phyloP scores from a whole-genome alignment of 1,140 invertebrate genomes.

The Cydia strobilella region DNA sequence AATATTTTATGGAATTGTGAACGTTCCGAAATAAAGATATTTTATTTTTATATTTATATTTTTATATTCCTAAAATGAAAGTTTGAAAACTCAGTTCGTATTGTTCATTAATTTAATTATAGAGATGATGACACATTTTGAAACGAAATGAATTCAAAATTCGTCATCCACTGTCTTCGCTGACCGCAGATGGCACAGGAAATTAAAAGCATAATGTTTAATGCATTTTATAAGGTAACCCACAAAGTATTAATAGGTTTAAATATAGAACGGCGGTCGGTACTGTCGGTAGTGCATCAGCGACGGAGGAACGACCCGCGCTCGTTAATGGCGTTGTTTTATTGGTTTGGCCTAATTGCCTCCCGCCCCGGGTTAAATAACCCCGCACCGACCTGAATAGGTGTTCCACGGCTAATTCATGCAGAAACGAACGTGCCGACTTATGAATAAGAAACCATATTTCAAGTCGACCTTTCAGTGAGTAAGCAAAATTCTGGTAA shows the following conservation, averaged over 20 bases:
- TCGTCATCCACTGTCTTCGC: background rate
- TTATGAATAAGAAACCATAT: constrained; percentile 30
- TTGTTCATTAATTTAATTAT: background rate
- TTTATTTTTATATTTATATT: no score
- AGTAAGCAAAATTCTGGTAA: constrained; percentile 19
- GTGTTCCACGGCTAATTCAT: constrained; percentile 38
- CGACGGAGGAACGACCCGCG: constrained; percentile 56
- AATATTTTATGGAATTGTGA: no score
- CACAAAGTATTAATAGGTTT: constrained; percentile 23
- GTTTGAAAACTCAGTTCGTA: background rate
- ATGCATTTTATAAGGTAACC: constrained; percentile 24
- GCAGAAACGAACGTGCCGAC: constrained; percentile 33
- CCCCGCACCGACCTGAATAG: constrained; percentile 62
- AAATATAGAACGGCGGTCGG: constrained; percentile 28
- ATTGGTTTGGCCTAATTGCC: constrained; percentile 71
- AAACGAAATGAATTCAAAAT: background rate
- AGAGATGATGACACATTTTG: background rate
- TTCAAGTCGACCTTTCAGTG: constrained; percentile 23
- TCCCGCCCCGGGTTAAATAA: constrained; percentile 60
- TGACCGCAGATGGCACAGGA: constrained; percentile 2
- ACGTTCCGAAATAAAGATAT: no score
- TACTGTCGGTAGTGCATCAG: constrained; percentile 46
- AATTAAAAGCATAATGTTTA: constrained; percentile 9
- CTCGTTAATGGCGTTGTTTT: constrained; percentile 65
- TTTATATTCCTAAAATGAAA: background rate